Conservation (phyloP, 2,797 vertebrate genomes). For the Myiotriccus ornatus region DNA sequence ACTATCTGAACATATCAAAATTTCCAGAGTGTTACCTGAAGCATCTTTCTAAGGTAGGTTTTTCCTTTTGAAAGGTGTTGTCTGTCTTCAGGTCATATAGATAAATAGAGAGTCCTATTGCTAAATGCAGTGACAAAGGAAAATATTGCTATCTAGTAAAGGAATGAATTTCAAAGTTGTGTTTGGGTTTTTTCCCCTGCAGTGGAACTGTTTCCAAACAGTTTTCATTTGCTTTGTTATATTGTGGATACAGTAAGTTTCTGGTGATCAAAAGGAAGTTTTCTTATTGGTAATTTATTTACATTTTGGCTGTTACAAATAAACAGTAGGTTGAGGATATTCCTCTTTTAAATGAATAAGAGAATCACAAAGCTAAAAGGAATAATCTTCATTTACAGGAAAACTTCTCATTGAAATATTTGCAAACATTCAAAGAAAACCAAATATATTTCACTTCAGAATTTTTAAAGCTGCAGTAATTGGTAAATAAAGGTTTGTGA, state of each 20-base stretch:
- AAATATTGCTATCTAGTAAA: neutral
- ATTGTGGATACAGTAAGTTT: constrained; percentile 23
- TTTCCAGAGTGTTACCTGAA: neutral
- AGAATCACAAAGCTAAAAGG: neutral
- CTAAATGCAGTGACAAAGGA: neutral
- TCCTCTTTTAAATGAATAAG: neutral
- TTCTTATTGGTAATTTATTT: neutral
- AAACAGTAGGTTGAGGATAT: neutral
- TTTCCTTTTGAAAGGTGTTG: neutral
- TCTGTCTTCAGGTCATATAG: neutral
- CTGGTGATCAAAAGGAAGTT: neutral
- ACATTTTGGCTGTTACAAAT: neutral
- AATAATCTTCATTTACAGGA: neutral
- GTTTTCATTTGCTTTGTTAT: neutral
- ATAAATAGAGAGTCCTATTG: neutral
- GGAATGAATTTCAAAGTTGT: neutral
- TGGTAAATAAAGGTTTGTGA: neutral
- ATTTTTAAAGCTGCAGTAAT: neutral
- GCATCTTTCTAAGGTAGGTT: neutral
- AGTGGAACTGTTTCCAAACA: neutral
- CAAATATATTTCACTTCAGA: neutral
- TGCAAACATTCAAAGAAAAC: constrained; percentile 15
- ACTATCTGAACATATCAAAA: neutral
- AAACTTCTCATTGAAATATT: neutral
- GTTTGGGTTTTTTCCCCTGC: neutral